Evolutionary conservation across 2,113 vertebrate genomes (phyloP), one percentile per base, ranked within the genome.

Genomic region (Dissostichus mawsoni): DNA sequence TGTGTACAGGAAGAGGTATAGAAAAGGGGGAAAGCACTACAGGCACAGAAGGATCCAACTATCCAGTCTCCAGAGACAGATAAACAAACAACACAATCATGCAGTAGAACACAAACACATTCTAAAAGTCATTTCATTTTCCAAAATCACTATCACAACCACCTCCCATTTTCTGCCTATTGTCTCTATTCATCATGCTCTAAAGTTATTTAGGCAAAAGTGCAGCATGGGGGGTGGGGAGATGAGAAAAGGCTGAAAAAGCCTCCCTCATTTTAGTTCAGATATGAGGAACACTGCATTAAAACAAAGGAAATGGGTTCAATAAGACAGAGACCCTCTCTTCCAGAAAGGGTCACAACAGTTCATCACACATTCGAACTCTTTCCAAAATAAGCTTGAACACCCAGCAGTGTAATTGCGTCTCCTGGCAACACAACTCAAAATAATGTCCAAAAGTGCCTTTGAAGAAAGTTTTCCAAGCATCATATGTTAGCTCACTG

Each of bases 281-380:
- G 69, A 85, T 84, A 89, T 48, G 71, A 92, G 20, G 51, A 87
- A 81, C 75, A 47, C 47, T 76, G 76, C 64, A 79, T 82, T 74
- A 78, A 89, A 90, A 91, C 74, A 89, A 85, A 89, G 78, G 78
- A 93, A 89, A 90, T 74, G 63, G 36, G 78, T 90, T 91, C 81
- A 89, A 79, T 68, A 89, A 90, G 72, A 81, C 61, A 50, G 65
- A 75, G 83, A 87, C 79, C 78, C 87, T 84, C 76, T 56, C 52
- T 61, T 78, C 70, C 63, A 3, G 59, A 79, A 79, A 61, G 72
- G 88, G 90, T 85, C 88, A 83, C 85, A 72, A 87, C 69, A 89
- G 88, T 83, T 91, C 86, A 86, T 81, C 62, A 66, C 69, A 76
- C 89, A 85, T 75, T 84, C 91, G 87, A 89, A 84, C 84, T 78